Percentiles rank a stretch among this genome's conserved stretches.
Conservation (phyloP, 2,888 invertebrate genomes). For the Polia nebulosa region DNA sequence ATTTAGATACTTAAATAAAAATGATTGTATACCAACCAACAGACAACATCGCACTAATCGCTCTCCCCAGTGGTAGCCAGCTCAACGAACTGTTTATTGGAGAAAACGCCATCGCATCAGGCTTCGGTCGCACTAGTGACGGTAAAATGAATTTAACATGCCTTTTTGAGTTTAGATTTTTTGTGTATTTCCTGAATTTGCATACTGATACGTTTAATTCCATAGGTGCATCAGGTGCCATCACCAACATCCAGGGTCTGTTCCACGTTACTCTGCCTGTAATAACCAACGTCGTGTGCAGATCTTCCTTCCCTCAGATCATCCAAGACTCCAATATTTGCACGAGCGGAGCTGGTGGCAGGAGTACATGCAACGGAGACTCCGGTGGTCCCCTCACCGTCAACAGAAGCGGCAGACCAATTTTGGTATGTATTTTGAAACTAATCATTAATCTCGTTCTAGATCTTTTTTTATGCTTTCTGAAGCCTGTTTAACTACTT, state of each 20-base stretch:
- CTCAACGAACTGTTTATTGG: slow-evolving; percentile 70
- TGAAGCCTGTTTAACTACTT: neutral
- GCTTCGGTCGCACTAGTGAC: slow-evolving; percentile 75
- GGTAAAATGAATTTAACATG: slow-evolving; percentile 58
- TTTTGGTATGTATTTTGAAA: slow-evolving; percentile 67
- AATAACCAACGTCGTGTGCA: slow-evolving; percentile 36
- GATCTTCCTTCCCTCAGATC: slow-evolving; percentile 24
- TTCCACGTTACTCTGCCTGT: slow-evolving; percentile 30
- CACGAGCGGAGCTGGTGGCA: slow-evolving; percentile 67
- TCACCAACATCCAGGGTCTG: slow-evolving; percentile 3
- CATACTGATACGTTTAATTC: too few species aligned
- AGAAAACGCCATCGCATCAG: slow-evolving; percentile 73
- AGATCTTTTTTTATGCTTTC: neutral
- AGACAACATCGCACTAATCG: slow-evolving; percentile 67
- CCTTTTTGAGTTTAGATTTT: neutral
- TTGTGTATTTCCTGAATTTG: too few species aligned
- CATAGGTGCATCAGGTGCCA: slow-evolving; percentile 11
- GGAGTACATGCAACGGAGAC: slow-evolving; percentile 72
- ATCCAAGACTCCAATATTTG: slow-evolving; percentile 71
- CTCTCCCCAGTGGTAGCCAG: slow-evolving; percentile 70
- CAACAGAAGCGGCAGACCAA: slow-evolving; percentile 43
- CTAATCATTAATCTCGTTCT: neutral
- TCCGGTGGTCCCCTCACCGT: slow-evolving; percentile 76
- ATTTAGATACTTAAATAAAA: neutral
- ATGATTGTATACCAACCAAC: slow-evolving; percentile 9